phyloP scores from a whole-genome alignment of 1,140 invertebrate species.

The Dreissena rostriformis region DNA sequence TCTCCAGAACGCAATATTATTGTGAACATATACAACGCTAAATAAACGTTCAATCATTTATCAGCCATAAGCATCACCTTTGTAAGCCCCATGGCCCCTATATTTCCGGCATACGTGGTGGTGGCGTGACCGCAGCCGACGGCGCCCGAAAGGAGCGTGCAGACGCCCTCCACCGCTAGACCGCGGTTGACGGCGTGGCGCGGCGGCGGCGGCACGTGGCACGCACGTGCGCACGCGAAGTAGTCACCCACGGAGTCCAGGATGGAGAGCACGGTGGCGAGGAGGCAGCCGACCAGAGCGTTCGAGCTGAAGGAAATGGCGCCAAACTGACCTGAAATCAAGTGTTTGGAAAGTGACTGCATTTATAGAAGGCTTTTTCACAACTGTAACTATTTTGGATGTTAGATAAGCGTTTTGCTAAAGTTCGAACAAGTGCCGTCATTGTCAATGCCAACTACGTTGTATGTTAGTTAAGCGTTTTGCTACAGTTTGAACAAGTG shows the following conservation, averaged over 20 bases:
- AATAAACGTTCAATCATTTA: not conserved
- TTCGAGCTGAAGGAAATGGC: slow-evolving; percentile 57
- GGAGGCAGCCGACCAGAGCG: slow-evolving; percentile 62
- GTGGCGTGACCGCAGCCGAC: slow-evolving; percentile 92
- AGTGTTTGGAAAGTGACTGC: not conserved
- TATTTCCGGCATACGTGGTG: slow-evolving; percentile 92
- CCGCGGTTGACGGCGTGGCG: slow-evolving; percentile 69
- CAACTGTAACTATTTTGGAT: too few relatives aligned
- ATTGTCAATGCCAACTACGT: too few relatives aligned
- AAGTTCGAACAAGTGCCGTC: too few relatives aligned
- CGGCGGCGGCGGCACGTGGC: slow-evolving; percentile 65
- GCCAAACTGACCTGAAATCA: slow-evolving; percentile 68
- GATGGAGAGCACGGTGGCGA: slow-evolving; percentile 68
- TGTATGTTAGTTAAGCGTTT: too few relatives aligned
- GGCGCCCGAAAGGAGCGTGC: slow-evolving; percentile 90
- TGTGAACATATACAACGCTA: too few relatives aligned
- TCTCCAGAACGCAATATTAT: too few relatives aligned
- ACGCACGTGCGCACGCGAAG: slow-evolving; percentile 60
- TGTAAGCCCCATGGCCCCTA: slow-evolving; percentile 90
- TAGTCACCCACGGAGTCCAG: slow-evolving; percentile 78
- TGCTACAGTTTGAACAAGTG: too few relatives aligned
- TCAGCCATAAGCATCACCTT: slow-evolving; percentile 73
- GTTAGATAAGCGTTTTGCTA: too few relatives aligned
- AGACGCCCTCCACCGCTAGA: slow-evolving; percentile 91
- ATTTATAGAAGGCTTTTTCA: too few relatives aligned